Percentiles rank a stretch among this genome's conserved stretches.
These are phyloP conservation scores for Encarsia formosa DNA, from an alignment of 2,888 invertebrate genomes.

Conservation along the genomic window DNA sequence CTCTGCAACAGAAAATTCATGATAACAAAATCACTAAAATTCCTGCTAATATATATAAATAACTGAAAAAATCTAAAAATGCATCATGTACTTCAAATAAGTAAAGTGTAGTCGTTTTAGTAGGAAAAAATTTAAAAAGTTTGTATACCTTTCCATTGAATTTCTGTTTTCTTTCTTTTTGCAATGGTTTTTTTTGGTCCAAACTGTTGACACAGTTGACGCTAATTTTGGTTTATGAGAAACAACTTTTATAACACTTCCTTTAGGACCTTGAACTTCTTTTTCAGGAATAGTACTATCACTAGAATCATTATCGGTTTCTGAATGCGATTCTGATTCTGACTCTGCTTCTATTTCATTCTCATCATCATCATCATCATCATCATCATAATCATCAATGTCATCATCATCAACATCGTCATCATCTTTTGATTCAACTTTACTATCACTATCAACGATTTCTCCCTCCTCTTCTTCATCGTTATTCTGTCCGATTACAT, in stretches of 20 bases:
- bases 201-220: slow-evolving; percentile 56
- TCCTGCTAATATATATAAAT: slow-evolving; percentile 26
- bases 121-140: neutral
- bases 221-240: slow-evolving; percentile 50
- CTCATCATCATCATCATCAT: slow-evolving; percentile 33
- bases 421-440: slow-evolving; percentile 32
- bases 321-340: slow-evolving; percentile 10
- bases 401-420: slow-evolving; percentile 29
- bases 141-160: slow-evolving; percentile 33
- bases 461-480: slow-evolving; percentile 34
- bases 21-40: neutral
- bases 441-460: slow-evolving; percentile 28
- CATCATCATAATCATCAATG: slow-evolving; percentile 32
- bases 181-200: slow-evolving; percentile 56
- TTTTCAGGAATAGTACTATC: slow-evolving; percentile 54
- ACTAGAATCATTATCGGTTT: slow-evolving; percentile 35
- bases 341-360: slow-evolving; percentile 21
- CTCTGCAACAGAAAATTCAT: neutral
- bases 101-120: neutral
- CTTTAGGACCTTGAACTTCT: slow-evolving; percentile 53
- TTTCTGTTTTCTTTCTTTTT: slow-evolving; percentile 27
- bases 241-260: slow-evolving; percentile 57
- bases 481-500: slow-evolving; percentile 21
- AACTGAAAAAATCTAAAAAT: neutral
- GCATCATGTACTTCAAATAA: neutral